Evolutionary conservation across 2,888 invertebrate genomes (phyloP).

Genomic region (Crocallis elinguaria): DNA sequence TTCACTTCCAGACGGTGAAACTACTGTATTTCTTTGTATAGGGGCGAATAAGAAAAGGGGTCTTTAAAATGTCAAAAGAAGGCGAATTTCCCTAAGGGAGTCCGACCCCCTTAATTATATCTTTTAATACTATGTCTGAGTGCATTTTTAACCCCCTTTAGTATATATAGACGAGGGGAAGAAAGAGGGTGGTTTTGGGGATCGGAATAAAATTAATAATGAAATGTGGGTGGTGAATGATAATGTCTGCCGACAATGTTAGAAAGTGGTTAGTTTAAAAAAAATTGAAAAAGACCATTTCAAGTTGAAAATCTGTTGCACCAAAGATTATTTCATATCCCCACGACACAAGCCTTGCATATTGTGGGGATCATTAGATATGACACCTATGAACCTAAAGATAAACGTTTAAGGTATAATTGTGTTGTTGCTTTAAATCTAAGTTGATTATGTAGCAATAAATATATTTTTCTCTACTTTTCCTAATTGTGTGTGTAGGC

Average conservation of each 20-base stretch:
- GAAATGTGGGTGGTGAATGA: slow-evolving; percentile 28
- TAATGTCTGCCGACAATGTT: slow-evolving; percentile 31
- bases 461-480: no score
- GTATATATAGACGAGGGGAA: slow-evolving; percentile 55
- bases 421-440: no score
- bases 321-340: no score
- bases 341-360: no score
- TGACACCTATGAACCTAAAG: no score
- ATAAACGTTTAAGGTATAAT: no score
- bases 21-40: slow-evolving; percentile 14
- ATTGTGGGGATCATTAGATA: no score
- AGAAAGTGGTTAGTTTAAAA: background rate
- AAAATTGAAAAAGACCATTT: background rate
- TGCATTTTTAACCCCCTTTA: slow-evolving; percentile 79
- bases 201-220: slow-evolving; percentile 41
- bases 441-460: no score
- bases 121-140: slow-evolving; percentile 82
- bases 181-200: slow-evolving; percentile 44
- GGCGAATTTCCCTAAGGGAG: slow-evolving; percentile 77
- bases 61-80: slow-evolving; percentile 83
- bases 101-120: slow-evolving; percentile 80
- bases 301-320: no score
- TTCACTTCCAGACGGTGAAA: slow-evolving; percentile 37
- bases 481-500: no score
- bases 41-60: slow-evolving; percentile 75